Base-by-base conservation (phyloP, 2,888 invertebrate species). In the Ornithoptera priamus region DNA sequence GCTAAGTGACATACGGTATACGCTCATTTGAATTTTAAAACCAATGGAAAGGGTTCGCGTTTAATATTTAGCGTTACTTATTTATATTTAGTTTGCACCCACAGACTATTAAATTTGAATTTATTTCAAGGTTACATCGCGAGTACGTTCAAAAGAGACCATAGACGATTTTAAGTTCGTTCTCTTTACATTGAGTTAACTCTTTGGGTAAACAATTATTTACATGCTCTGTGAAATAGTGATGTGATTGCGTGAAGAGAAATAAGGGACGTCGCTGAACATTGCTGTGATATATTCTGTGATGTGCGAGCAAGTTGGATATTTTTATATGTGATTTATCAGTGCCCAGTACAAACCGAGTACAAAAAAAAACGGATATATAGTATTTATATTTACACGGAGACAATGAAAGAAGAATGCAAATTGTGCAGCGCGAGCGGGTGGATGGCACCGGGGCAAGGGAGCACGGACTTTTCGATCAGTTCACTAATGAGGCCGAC, bases 291-390 rank as follows among this genome's bases (percentile, higher is more conserved):
- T 92, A 92, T 72, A 81, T 85, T 82, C 90, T 92, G 92, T 92
- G 92, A 92, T 92, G 89, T 86, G 90, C 84, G 85, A 86, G 81
- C 85, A 83, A 87, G 85, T 85, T 83, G 87, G 87, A 90, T 92
- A 92, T 91, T 92, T 92, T 90, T 92, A 86, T 91, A 92, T 92
- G 92, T 92, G 90, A 92, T 92, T 92, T 92, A 92, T 83, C 86
- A 90, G 89, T 90, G 90, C 89, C 90, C 87, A 88, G 92, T 92
- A 92, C 92, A 92, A 90, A 91, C 91, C 92, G 90, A 92, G 92
- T 92, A 92, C 92, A 90, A 91, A 89, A 92, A 84, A 91, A 92
- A 91, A 87, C 88, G 90, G 90, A 88, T 81, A 82, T 60, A 70
- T 58, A 67, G 20, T 60, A 62, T 70, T 65, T 69, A 69, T 70